phyloP scores from a whole-genome alignment of 2,888 invertebrate genomes.

The Ochropacha duplaris region DNA sequence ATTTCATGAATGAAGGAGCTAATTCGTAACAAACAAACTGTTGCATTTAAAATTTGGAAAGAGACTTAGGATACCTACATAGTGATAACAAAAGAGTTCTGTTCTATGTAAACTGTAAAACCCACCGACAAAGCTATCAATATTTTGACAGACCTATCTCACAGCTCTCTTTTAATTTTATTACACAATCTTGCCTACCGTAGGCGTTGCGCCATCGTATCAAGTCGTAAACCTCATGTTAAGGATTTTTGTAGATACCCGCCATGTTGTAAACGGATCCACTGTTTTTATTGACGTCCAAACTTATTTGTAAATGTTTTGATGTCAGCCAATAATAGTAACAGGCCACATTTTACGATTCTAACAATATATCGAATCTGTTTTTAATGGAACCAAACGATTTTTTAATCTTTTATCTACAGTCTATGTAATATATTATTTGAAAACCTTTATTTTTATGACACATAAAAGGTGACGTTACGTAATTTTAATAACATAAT shows the following conservation, averaged over 20 bases:
- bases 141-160: slow-evolving; percentile 18
- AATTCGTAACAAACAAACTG: too few relatives aligned
- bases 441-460: slow-evolving; percentile 11
- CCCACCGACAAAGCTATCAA: slow-evolving; percentile 14
- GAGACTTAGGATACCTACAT: too few relatives aligned
- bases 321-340: slow-evolving; percentile 40
- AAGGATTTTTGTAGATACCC: slow-evolving; percentile 36
- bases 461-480: not conserved
- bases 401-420: slow-evolving; percentile 37
- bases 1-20: too few relatives aligned
- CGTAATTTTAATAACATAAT: not conserved
- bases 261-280: slow-evolving; percentile 56
- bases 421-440: slow-evolving; percentile 23
- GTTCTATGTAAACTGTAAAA: not conserved
- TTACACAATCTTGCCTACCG: slow-evolving; percentile 28
- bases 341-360: slow-evolving; percentile 44
- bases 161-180: slow-evolving; percentile 34
- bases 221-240: slow-evolving; percentile 36
- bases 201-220: slow-evolving; percentile 30
- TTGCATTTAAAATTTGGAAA: too few relatives aligned
- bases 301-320: slow-evolving; percentile 59
- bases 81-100: not conserved
- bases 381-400: slow-evolving; percentile 46
- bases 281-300: slow-evolving; percentile 56
- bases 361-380: slow-evolving; percentile 36